Evolutionary conservation across 2,113 vertebrate species (phyloP).

Genomic region (Cacatua alba): DNA sequence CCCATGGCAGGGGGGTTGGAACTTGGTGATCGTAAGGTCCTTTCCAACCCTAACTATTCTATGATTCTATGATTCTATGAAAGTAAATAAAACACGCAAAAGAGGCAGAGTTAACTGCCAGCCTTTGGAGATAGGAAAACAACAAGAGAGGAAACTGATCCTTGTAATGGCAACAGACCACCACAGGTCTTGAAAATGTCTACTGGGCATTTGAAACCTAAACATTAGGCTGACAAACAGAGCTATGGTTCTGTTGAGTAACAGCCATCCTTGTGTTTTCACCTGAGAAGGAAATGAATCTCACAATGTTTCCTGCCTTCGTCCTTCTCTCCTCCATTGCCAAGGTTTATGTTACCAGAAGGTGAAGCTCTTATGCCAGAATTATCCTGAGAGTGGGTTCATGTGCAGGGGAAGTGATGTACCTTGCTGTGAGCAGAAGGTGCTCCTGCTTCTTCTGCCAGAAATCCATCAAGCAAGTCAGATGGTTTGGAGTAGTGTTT

Average conservation of each 20-base stretch:
- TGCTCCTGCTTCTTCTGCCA: not conserved
- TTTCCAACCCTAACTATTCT: too few species aligned
- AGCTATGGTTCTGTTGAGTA: not conserved
- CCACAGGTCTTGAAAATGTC: fast-evolving
- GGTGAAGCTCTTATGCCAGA: not conserved
- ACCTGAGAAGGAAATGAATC: not conserved
- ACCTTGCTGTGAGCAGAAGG: not conserved
- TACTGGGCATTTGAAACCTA: not conserved
- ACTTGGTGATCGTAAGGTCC: too few species aligned
- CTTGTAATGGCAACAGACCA: not conserved
- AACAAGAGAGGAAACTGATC: not conserved
- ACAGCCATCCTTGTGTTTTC: not conserved
- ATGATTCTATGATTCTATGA: too few species aligned
- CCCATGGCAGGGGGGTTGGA: too few species aligned
- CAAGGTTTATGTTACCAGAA: not conserved
- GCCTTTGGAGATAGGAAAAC: not conserved
- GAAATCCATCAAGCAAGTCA: not conserved
- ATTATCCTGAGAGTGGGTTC: not conserved
- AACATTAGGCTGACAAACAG: not conserved
- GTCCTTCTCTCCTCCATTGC: not conserved
- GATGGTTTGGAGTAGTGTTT: fast-evolving
- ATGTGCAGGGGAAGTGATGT: not conserved
- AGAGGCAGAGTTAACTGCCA: not conserved
- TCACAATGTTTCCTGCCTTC: not conserved
- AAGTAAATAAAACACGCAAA: not conserved